phyloP scores from a whole-genome alignment of 2,888 invertebrate genomes.

The Orchesellides sinensis region DNA sequence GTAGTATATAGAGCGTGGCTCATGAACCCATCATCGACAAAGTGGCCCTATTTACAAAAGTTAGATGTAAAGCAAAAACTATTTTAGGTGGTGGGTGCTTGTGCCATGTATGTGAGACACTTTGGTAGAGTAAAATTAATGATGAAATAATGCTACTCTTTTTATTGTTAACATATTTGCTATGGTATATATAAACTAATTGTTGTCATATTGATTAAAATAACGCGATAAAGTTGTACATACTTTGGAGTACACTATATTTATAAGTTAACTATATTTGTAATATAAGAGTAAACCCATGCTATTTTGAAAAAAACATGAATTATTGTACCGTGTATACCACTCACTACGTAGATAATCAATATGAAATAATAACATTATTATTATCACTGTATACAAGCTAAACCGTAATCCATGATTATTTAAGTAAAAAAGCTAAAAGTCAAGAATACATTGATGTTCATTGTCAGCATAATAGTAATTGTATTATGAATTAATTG shows the following conservation, averaged over 20 bases:
- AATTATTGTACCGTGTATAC: slow-evolving; percentile 13
- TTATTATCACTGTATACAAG: slow-evolving; percentile 5
- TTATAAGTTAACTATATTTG: background rate
- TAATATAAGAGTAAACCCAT: background rate
- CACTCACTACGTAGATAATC: slow-evolving; percentile 27
- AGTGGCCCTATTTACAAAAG: slow-evolving; percentile 17
- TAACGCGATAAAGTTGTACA: too few species aligned
- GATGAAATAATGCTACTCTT: too few species aligned
- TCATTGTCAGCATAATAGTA: too few species aligned
- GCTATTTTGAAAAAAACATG: slow-evolving; percentile 8
- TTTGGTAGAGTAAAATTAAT: too few species aligned
- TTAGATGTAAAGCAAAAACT: slow-evolving; percentile 17
- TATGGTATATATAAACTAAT: background rate
- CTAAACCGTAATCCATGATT: background rate
- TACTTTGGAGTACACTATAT: too few species aligned
- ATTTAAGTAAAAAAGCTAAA: background rate
- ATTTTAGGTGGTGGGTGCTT: slow-evolving; percentile 42
- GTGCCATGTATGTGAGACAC: slow-evolving; percentile 38
- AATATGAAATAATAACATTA: background rate
- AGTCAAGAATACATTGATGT: background rate
- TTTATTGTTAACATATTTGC: background rate
- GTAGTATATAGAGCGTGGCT: too few species aligned
- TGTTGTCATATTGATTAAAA: too few species aligned
- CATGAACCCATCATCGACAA: slow-evolving; percentile 22
- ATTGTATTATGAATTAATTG: background rate